Evolutionary conservation across 2,797 vertebrate genomes (phyloP), one percentile per base, ranked within the genome.

Genomic region (Poeciliopsis presidionis): DNA sequence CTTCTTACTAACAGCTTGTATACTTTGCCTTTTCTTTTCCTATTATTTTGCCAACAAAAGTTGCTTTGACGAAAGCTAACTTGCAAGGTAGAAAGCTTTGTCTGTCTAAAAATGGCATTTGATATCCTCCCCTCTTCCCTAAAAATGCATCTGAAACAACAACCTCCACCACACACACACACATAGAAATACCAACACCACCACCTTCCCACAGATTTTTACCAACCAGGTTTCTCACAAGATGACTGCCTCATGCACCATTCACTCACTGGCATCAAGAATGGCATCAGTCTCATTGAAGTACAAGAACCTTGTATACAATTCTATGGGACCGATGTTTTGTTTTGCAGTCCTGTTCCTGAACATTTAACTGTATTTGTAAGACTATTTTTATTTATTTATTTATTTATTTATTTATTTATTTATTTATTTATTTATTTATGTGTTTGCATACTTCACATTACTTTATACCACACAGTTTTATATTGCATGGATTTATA

Each of bases 41-140:
- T 81, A 88, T 97, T 96, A 94, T 96, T 97, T 97, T 96, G 89
- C 94, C 85, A 96, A 96, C 97, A 97, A 97, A 95, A 97, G 97
- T 98, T 97, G 96, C 97, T 97, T 97, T 99, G 97, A 98, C 97
- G 97, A 98, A 98, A 98, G 97, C 98, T 97, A 97, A 98, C 96
- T 97, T 98, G 96, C 97, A 98, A 98, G 98, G 97, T 98, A 98
- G 97, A 99, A 96, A 96, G 97, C 94, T 94, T 94, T 96, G 92
- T 97, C 87, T 97, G 97, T 97, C 93, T 91, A 91, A 89, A 94
- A 95, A 43, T 92, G 93, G 95, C 96, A 96, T 96, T 96, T 97
- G 95, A 96, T 96, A 94, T 91, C 79, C 82, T 95, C 61, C 73
- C 89, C 80, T 41, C 93, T 69, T 3, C 51, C 51, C 22, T 53